Evolutionary conservation across 1,140 invertebrate species (phyloP), one percentile per base, ranked within the genome.

Genomic region (Parapsyche elsis): DNA sequence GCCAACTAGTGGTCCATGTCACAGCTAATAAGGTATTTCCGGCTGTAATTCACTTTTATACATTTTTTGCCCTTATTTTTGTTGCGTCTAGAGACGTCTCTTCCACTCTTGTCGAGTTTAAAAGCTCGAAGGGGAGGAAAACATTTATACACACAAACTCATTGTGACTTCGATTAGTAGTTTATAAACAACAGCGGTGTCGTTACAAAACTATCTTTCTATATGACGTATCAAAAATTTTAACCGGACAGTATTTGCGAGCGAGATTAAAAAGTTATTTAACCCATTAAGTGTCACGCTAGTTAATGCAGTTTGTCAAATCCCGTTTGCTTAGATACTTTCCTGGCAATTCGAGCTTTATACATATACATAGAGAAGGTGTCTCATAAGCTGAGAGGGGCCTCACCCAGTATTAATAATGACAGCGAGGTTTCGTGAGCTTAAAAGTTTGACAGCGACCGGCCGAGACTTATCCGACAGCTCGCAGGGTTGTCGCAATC

Each of bases 11-110:
- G 80, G 80, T 44, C 46, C 67, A 49, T 81, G 80, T 81, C 80
- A 71, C 74, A 26, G 80, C 70, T 81, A 81, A 81, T 81, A 81
- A 81, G 80, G 74, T 67, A 77, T 71, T 81, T 81, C 80, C 80
- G 74, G 80, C 73, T 57, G 73, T 75, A 75, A 75, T 75, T 75
- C 49, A 75, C 24, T 75, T 75, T 23, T 16, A 16, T 9, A 23
- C 23, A 19, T 57, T 75, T 75, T 73, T 73, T 46, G 10, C 21
- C 71, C 67, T 45, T 30, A n/a, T 74, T 74, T 74, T 74, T 30
- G 71, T 74, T 74, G 5, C 19, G 71, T 45, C 38, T 67, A 67
- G 64, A 38, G 2, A 38, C 30, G 30, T 38, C 30, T 38, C 30
- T 38, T 38, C 30, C 30, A 38, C 7, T 38, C 7, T 7, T 38